Percentiles rank a stretch among this genome's conserved stretches.
Conservation (phyloP, 2,888 invertebrate genomes). For the Rhogogaster chlorosoma region DNA sequence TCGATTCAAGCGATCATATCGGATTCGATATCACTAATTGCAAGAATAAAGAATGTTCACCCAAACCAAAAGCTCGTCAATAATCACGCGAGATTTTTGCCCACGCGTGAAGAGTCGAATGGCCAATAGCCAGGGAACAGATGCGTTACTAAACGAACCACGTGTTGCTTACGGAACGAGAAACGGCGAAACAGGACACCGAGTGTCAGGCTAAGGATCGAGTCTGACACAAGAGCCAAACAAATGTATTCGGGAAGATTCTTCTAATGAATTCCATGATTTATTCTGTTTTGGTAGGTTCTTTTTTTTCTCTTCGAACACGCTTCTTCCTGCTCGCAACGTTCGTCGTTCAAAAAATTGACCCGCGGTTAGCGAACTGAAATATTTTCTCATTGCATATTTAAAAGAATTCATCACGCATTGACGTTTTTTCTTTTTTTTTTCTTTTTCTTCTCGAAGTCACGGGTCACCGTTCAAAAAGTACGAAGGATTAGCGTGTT, state of each 20-base stretch:
- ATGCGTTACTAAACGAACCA: conserved; percentile 45
- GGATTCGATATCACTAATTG: not conserved
- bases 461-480: not conserved
- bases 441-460: not conserved
- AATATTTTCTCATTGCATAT: not conserved
- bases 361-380: not conserved
- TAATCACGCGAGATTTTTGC: not conserved
- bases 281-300: conserved; percentile 63
- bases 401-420: not conserved
- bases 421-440: not conserved
- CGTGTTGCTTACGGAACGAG: conserved; percentile 21
- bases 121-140: conserved; percentile 25
- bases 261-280: conserved; percentile 69
- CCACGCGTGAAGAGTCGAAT: conserved; percentile 25
- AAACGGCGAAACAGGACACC: conserved; percentile 37
- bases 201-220: conserved; percentile 36
- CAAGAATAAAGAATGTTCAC: not conserved
- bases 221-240: conserved; percentile 60
- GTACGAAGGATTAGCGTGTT: conserved; percentile 62
- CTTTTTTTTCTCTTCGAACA: not conserved
- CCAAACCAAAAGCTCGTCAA: not conserved
- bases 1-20: not conserved
- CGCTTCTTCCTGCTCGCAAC: conserved; percentile 14
- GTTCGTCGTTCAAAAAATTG: not conserved
- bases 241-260: conserved; percentile 64